Percentiles rank a stretch among this genome's conserved stretches.
Evolutionary conservation across 1,140 invertebrate species (phyloP).

Genomic region (Lamellibrachia luymesi): DNA sequence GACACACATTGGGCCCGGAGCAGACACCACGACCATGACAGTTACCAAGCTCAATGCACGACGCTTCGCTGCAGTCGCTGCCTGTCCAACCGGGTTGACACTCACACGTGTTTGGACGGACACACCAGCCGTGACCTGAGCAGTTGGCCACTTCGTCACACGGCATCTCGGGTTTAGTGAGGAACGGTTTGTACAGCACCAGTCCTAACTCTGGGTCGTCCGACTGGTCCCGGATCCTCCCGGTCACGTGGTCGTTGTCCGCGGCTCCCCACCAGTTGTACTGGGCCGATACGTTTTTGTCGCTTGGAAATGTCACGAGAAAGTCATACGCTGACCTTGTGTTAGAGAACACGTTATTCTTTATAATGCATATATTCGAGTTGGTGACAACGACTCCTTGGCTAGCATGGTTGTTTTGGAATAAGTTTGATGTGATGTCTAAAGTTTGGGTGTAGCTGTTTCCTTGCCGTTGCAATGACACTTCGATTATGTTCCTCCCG

Average conservation of each 20-base stretch:
- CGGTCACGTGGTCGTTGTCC: not conserved
- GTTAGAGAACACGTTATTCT: not conserved
- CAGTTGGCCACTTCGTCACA: conserved; percentile 19
- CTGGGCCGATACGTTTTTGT: not conserved
- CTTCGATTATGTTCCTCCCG: not conserved
- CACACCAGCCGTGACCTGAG: not conserved
- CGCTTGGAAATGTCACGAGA: not conserved
- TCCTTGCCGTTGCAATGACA: not conserved
- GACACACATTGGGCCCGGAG: not conserved
- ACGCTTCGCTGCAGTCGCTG: not conserved
- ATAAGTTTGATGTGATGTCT: not conserved
- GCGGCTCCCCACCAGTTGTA: not conserved
- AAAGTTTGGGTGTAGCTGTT: not conserved
- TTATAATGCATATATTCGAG: not conserved
- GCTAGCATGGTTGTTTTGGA: not conserved
- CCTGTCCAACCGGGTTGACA: not conserved
- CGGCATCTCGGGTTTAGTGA: not conserved
- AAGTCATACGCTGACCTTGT: not conserved
- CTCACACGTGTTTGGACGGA: not conserved
- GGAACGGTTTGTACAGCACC: not conserved
- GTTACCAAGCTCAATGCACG: not conserved
- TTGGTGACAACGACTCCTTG: not conserved
- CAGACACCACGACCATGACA: not conserved
- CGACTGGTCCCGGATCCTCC: not conserved
- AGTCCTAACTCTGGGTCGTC: not conserved